phyloP scores from a whole-genome alignment of 2,113 vertebrate species.

The Solea solea region DNA sequence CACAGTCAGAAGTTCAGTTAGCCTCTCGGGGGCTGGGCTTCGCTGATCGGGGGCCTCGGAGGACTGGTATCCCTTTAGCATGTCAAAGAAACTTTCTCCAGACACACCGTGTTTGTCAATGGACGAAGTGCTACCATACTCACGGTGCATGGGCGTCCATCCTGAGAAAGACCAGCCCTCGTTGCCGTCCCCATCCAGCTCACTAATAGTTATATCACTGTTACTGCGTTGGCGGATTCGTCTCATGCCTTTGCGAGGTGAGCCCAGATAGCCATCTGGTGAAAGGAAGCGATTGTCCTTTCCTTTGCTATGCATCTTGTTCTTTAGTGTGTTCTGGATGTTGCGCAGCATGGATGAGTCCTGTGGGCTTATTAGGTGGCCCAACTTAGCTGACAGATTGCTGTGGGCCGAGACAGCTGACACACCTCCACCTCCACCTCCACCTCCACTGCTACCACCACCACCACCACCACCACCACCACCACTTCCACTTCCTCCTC shows the following conservation, averaged over 20 bases:
- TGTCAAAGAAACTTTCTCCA: slow-evolving; percentile 96
- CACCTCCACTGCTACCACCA: slow-evolving; percentile 48
- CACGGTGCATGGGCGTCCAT: slow-evolving; percentile 93
- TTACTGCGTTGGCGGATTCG: slow-evolving; percentile 97
- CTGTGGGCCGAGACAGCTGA: slow-evolving; percentile 76
- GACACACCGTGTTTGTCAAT: slow-evolving; percentile 98
- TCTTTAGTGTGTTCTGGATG: slow-evolving; percentile 96
- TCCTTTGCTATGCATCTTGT: slow-evolving; percentile 89
- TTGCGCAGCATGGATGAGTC: slow-evolving; percentile 98
- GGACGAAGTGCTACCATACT: slow-evolving; percentile 98
- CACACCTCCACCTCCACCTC: slow-evolving; percentile 49
- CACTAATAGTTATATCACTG: slow-evolving; percentile 97
- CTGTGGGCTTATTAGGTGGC: slow-evolving; percentile 90
- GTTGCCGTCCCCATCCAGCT: slow-evolving; percentile 94
- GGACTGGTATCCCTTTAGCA: slow-evolving; percentile 95
- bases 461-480: slow-evolving; percentile 29
- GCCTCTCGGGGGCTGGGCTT: slow-evolving; percentile 88
- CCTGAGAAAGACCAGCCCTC: slow-evolving; percentile 97
- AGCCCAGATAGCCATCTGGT: slow-evolving; percentile 93
- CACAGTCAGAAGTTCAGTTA: slow-evolving; percentile 90
- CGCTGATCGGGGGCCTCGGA: slow-evolving; percentile 90
- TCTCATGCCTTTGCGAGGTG: slow-evolving; percentile 94
- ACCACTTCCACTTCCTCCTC: slow-evolving; percentile 54
- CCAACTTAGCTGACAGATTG: slow-evolving; percentile 88
- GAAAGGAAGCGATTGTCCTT: slow-evolving; percentile 96